These are phyloP conservation scores for Sturnus vulgaris DNA, from an alignment of 2,113 vertebrate species.

Conservation along the genomic window DNA sequence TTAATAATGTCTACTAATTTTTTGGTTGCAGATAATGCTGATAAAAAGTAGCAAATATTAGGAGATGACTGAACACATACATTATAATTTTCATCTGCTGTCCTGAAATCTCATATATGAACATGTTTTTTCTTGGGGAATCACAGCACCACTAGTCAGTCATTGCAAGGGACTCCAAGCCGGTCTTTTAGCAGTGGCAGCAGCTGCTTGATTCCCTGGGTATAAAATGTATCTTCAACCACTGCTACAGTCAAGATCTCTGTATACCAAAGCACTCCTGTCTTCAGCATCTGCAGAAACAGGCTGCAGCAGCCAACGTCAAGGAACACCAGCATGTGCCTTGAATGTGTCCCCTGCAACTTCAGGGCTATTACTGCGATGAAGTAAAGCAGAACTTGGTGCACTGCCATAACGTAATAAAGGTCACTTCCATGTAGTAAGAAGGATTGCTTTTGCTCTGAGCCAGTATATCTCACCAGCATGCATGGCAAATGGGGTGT, in stretches of 20 bases:
- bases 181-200: background rate
- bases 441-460: background rate
- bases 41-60: background rate
- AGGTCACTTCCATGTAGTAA: background rate
- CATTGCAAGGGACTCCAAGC: background rate
- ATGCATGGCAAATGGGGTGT: background rate
- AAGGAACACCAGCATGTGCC: background rate
- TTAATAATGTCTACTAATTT: background rate
- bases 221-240: background rate
- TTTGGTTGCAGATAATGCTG: background rate
- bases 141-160: background rate
- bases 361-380: background rate
- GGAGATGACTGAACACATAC: background rate
- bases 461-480: background rate
- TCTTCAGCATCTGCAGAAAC: background rate
- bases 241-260: background rate
- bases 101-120: background rate
- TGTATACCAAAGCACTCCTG: background rate
- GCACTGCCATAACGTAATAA: background rate
- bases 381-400: constrained; percentile 22
- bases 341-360: background rate
- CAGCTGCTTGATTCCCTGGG: background rate
- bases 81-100: background rate
- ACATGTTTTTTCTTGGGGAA: background rate
- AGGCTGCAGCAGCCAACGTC: background rate